Percentiles rank a stretch among this genome's conserved stretches.
phyloP scores from a whole-genome alignment of 2,113 vertebrate species.

The Ceyx melanurus region DNA sequence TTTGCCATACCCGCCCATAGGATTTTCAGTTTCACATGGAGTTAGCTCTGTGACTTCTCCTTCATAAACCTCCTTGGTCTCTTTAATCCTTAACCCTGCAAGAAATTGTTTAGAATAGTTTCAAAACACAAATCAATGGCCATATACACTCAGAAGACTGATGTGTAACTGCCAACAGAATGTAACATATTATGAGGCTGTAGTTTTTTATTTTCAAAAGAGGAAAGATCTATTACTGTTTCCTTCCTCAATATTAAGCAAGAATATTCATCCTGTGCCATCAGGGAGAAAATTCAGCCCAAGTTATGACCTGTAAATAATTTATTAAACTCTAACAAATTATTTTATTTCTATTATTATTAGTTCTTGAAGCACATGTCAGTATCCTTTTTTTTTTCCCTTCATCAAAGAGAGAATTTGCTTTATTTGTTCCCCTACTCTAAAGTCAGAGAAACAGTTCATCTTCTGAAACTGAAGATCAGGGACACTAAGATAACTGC shows the following conservation, averaged over 20 bases:
- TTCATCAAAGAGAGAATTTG: not conserved
- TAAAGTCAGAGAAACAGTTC: not conserved
- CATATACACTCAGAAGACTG: not conserved
- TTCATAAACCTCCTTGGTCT: slow-evolving; percentile 99
- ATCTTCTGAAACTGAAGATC: not conserved
- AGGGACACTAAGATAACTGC: not conserved
- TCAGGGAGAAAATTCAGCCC: not conserved
- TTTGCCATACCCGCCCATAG: slow-evolving; percentile 97
- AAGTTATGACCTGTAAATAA: not conserved
- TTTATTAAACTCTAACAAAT: not conserved
- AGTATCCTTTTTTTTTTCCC: not conserved
- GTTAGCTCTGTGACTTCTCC: slow-evolving; percentile 97
- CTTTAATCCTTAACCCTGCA: slow-evolving; percentile 94
- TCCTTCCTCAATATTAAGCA: not conserved
- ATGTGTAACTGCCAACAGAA: not conserved
- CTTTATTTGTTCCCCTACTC: not conserved
- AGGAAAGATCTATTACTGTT: not conserved
- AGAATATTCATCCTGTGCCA: not conserved
- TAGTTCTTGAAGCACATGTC: not conserved
- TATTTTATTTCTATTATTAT: not conserved
- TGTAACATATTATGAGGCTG: not conserved
- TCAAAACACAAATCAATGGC: not conserved
- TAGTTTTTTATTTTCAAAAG: not conserved
- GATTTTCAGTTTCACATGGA: slow-evolving; percentile 97
- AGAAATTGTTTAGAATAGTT: slow-evolving; percentile 13